These are phyloP conservation scores for Petrolisthes cinctipes DNA, from an alignment of 2,888 invertebrate genomes.

Conservation along the genomic window DNA sequence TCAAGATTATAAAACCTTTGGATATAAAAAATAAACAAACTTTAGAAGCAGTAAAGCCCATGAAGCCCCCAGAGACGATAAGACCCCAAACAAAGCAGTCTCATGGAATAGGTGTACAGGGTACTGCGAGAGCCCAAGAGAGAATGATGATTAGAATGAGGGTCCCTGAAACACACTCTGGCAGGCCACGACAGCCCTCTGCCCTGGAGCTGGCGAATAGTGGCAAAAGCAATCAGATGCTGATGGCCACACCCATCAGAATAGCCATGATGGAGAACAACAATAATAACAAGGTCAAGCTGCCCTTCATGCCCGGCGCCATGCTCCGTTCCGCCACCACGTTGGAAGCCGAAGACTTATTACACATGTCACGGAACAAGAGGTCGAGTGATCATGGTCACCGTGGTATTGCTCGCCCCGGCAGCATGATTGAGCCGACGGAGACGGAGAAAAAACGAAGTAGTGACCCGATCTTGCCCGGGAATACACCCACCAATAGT, in stretches of 20 bases:
- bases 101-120: too few species aligned
- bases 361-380: neutral
- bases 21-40: too few species aligned
- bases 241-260: slow-evolving; percentile 37
- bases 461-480: slow-evolving; percentile 11
- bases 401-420: neutral
- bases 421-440: slow-evolving; percentile 6
- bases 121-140: too few species aligned
- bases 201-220: neutral
- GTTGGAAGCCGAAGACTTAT: neutral
- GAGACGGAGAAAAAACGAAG: slow-evolving; percentile 3
- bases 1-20: neutral
- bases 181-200: neutral
- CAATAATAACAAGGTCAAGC: neutral
- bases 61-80: neutral
- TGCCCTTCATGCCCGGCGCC: neutral
- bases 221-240: neutral
- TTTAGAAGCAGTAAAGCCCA: neutral
- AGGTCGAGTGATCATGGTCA: slow-evolving; percentile 17
- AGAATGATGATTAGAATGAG: too few species aligned
- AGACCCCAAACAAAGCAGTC: too few species aligned
- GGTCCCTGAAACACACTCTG: neutral
- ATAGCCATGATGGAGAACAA: slow-evolving; percentile 15
- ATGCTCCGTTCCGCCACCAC: slow-evolving; percentile 12
- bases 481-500: neutral